Evolutionary conservation across 1,140 invertebrate species (phyloP), one percentile per base, ranked within the genome.

Genomic region (Sesamia nonagrioides): DNA sequence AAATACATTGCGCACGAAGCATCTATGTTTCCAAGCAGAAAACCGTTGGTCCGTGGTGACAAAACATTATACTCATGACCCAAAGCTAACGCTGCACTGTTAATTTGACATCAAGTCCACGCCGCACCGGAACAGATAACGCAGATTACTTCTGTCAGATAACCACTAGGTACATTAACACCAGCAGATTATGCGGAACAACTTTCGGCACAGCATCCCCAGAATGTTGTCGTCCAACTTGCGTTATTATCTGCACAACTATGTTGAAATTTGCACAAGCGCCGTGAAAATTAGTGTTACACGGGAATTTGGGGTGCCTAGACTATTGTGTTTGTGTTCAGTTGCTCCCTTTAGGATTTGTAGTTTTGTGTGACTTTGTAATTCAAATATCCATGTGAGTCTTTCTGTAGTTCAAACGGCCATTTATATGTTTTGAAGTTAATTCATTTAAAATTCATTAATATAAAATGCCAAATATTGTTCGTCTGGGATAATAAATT

Each of bases 241-340:
- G 21, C 17, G 37, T 66, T 69, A 48, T 69, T 69, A 69, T 61
- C 60, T 17, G 35, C 45, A 48, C 66, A 69, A 69, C 66, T 69
- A 69, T 69, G 66, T 42, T 69, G 66, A 69, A 69, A 69, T 48
- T 69, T 48, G 21, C 66, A 33, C 42, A 21, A 27, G 37, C 17
- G 11, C 61, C 40, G 66, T 45, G 66, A 48, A 69, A 69, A 69
- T 69, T 42, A 66, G 61, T 69, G 66, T 69, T 50, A n/a, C 66
- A 33, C 37, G 9, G 21, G 66, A 69, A 50, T 69, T 69, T 21
- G 3, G 37, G 60, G 17, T 17, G 35, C 13, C 35, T 50, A 50
- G 18, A 33, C 5, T 69, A 21, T 48, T 63, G n/a, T 63, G 37
- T 40, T 66, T 27, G 37, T 42, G 37, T 17, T n/a, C 17, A 2